Evolutionary conservation across 1,140 invertebrate genomes (phyloP).

Genomic region (Drosophila oshimai): DNA sequence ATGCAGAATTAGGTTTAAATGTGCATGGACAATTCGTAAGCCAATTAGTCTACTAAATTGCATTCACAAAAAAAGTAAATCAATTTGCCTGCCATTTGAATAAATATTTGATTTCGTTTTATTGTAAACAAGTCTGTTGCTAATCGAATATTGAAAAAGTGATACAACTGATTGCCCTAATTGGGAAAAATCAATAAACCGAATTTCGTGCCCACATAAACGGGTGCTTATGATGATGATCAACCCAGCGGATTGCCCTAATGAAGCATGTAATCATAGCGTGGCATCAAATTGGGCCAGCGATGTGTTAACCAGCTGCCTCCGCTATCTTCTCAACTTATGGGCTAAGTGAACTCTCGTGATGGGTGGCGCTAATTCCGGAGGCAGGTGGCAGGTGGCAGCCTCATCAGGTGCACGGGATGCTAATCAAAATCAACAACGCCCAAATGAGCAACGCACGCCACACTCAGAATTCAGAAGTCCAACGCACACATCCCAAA

Average conservation of each 20-base stretch:
- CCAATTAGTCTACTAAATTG: conserved; percentile 5
- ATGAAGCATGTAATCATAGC: conserved; percentile 50
- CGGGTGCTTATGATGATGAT: conserved; percentile 13
- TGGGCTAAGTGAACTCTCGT: conserved; percentile 44
- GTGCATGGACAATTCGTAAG: neutral
- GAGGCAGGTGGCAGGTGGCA: conserved; percentile 29
- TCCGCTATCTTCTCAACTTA: conserved; percentile 15
- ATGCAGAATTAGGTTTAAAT: neutral
- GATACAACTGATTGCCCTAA: neutral
- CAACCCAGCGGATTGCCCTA: conserved; percentile 12
- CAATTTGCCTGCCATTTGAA: neutral
- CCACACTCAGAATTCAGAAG: conserved; percentile 10
- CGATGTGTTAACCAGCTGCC: conserved; percentile 56
- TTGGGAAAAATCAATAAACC: conserved; percentile 32
- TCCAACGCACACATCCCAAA: neutral
- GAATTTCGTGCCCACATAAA: conserved; percentile 17
- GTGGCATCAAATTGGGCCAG: conserved; percentile 43
- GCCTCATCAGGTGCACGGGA: conserved; percentile 6
- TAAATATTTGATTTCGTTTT: neutral
- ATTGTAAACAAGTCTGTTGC: conserved; percentile 8
- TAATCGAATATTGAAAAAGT: neutral
- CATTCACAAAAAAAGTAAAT: conserved; percentile 1
- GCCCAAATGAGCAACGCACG: conserved; percentile 56
- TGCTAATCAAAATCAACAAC: conserved; percentile 67
- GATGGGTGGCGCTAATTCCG: conserved; percentile 62